A percentile compares a stretch with the other conserved stretches of the same genome.
Conservation (phyloP, 2,797 vertebrate species). For the Sylvia borin region DNA sequence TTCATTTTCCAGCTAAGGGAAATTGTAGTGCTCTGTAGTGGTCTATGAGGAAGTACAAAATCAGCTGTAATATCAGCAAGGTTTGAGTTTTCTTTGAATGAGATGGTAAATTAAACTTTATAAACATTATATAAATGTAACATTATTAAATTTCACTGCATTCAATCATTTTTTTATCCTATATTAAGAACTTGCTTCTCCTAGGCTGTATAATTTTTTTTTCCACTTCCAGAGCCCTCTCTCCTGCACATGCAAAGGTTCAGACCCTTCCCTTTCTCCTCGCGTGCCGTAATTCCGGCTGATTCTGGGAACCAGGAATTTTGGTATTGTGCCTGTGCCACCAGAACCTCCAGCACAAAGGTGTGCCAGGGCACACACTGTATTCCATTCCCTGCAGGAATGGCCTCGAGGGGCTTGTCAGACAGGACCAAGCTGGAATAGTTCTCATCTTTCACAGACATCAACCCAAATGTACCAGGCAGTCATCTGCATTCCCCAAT, state of each 20-base stretch:
- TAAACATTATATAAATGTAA: background rate
- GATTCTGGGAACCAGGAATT: background rate
- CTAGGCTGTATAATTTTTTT: background rate
- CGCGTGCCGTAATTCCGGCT: rapidly evolving
- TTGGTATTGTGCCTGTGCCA: background rate
- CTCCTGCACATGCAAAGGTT: rapidly evolving
- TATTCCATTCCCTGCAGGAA: background rate
- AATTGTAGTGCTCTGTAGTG: background rate
- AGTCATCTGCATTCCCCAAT: background rate
- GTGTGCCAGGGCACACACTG: background rate
- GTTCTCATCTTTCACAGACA: background rate
- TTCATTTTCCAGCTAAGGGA: background rate
- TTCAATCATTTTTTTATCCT: background rate
- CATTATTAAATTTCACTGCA: background rate
- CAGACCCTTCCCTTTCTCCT: background rate
- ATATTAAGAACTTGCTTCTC: background rate
- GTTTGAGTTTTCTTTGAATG: background rate
- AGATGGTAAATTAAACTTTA: background rate
- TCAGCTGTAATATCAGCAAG: background rate
- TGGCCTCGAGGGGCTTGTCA: background rate
- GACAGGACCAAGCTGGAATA: background rate
- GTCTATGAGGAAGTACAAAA: background rate
- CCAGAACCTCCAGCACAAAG: background rate
- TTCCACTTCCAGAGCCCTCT: background rate
- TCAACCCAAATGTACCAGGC: background rate